Evolutionary conservation across 2,888 invertebrate species (phyloP).

Genomic region (Macropis europaea): DNA sequence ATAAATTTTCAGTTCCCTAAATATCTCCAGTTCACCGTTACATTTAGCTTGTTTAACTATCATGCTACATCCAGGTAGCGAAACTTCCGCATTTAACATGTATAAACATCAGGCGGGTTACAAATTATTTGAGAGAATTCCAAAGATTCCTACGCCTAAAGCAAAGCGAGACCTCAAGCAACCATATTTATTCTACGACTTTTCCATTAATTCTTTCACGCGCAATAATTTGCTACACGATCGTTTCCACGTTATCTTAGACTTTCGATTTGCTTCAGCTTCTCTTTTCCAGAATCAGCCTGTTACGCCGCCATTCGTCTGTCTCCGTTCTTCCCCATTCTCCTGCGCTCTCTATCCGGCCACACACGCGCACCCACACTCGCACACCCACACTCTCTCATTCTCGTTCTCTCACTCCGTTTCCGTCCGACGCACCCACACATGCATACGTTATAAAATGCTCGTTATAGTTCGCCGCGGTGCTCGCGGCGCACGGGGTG

Average conservation of each 20-base stretch:
- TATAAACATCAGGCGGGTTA: too few relatives aligned
- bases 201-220: too few relatives aligned
- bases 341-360: background rate
- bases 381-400: conserved; percentile 6
- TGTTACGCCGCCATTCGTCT: conserved; percentile 25
- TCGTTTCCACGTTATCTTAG: conserved; percentile 1
- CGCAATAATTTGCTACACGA: too few relatives aligned
- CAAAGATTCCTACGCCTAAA: too few relatives aligned
- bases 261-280: background rate
- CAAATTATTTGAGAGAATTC: too few relatives aligned
- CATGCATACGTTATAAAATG: conserved; percentile 73
- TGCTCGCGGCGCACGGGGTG: conserved; percentile 60
- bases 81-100: too few relatives aligned
- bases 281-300: conserved; percentile 14
- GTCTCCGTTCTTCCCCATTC: background rate
- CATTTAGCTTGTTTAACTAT: too few relatives aligned
- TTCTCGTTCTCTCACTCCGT: conserved; percentile 34
- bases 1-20: too few relatives aligned
- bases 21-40: too few relatives aligned
- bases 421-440: conserved; percentile 44
- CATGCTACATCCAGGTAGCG: too few relatives aligned
- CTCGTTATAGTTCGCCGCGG: conserved; percentile 75
- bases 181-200: too few relatives aligned
- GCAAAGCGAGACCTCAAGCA: too few relatives aligned
- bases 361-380: background rate